These are phyloP conservation scores for Branchipolynoe longqiensis DNA, from an alignment of 2,888 invertebrate species.

Conservation along the genomic window DNA sequence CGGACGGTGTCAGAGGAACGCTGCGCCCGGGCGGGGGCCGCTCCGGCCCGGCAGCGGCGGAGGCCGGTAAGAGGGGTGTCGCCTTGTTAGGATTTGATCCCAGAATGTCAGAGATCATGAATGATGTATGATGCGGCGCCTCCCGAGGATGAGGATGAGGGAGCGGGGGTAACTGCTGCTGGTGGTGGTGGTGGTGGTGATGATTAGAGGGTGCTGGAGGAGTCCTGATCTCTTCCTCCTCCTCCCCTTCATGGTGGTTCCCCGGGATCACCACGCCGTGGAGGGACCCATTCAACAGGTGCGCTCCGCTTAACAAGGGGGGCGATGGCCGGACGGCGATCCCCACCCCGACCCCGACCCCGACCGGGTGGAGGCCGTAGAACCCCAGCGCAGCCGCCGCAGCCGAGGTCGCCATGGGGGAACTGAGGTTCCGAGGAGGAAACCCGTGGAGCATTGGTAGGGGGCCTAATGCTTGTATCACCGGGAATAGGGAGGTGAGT, in stretches of 20 bases:
- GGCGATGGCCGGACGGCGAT: no score
- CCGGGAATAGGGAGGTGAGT: no score
- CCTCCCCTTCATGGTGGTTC: no score
- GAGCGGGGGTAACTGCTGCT: no score
- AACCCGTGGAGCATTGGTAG: slow-evolving; percentile 9
- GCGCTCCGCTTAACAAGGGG: no score
- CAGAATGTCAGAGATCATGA: slow-evolving; percentile 22
- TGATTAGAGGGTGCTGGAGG: no score
- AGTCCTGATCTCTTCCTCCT: no score
- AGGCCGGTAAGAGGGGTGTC: background rate
- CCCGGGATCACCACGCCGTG: no score
- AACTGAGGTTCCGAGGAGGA: slow-evolving; percentile 16
- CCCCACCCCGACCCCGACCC: no score
- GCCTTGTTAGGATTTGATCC: background rate
- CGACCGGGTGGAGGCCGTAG: slow-evolving; percentile 16
- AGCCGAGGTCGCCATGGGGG: slow-evolving; percentile 39
- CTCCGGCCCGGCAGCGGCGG: background rate
- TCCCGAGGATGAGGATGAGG: slow-evolving; percentile 10
- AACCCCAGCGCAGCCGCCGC: slow-evolving; percentile 20
- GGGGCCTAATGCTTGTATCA: no score
- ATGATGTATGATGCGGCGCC: slow-evolving; percentile 14
- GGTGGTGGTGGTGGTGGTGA: no score
- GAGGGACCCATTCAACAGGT: no score
- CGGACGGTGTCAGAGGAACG: background rate
- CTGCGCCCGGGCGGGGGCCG: background rate